Base-by-base conservation (phyloP, 1,140 invertebrate species). In the Ditylenchus dipsaci region DNA sequence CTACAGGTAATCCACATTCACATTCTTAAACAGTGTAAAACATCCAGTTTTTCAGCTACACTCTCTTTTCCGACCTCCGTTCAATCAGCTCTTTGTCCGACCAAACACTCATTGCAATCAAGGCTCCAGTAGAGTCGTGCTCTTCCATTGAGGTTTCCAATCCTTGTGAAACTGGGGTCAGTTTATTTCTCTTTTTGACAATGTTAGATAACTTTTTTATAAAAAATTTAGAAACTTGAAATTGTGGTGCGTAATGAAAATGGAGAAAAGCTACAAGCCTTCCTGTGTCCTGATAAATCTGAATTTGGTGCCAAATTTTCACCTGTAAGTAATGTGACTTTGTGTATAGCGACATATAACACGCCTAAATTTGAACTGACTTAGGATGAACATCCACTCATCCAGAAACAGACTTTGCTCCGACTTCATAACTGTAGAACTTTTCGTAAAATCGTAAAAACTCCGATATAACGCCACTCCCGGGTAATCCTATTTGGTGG, bases 81-180 rank as follows among this genome's bases (percentile, higher is more conserved):
- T 61, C 71, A 0, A 62, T 82, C 3, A 63, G 66, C n/a, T 58
- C 66, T 15, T 61, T 80, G n/a, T 61, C 42, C 15, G 66, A 76
- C n/a, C 57, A 80, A 43, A 82, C 61, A 30, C 53, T 80, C 9
- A 73, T 80, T 29, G 78, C 80, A 7, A 47, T 80, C 15, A 82
- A 81, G 49, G 73, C 78, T n/a, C 80, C 78, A 26, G 26, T 61
- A 1, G 78, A 71, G 11, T 33, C 67, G 19, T 72, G 53, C 8
- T 71, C 69, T 9, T 71, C 70, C 19, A 71, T 71, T 45, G 69
- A 71, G n/a, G 69, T 71, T 15, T 23, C 67, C 11, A 43, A 71
- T 57, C 69, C 69, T 21, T 43, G n/a, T 43, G 69, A 71, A 33
- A 71, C 71, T 17, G 61, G 67, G 27, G 69, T 71, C 47, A 71